Evolutionary conservation across 64 coral and sea anemone genomes (phyloP).

Genomic region (Acropora yongei): DNA sequence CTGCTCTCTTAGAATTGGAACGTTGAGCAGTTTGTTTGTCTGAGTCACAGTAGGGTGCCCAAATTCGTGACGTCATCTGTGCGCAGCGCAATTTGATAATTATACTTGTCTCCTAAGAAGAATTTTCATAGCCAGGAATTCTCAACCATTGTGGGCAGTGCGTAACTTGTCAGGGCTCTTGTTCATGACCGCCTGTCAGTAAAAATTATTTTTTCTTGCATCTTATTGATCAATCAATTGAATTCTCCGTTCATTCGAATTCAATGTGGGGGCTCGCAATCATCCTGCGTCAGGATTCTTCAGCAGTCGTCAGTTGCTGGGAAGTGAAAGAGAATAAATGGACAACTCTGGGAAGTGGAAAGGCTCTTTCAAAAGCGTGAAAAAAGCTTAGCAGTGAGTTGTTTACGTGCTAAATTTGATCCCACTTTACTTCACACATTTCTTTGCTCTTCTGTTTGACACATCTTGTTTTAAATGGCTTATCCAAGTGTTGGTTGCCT

Average conservation of each 20-base stretch:
- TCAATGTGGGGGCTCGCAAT: background rate
- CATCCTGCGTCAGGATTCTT: background rate
- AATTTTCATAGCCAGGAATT: slow-evolving; percentile 3
- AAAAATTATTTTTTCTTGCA: background rate
- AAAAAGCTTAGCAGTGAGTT: background rate
- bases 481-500: background rate
- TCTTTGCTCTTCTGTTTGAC: background rate
- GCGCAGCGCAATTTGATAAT: too few species aligned
- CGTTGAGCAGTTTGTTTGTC: too few species aligned
- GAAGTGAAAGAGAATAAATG: background rate
- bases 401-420: background rate
- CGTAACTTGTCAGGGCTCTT: background rate
- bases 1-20: too few species aligned
- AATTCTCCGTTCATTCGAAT: background rate
- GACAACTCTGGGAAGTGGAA: slow-evolving; percentile 1
- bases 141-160: too few species aligned
- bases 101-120: too few species aligned
- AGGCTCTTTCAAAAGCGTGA: background rate
- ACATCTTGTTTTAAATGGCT: background rate
- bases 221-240: background rate
- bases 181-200: background rate
- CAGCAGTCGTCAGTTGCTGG: background rate
- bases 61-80: too few species aligned
- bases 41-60: too few species aligned
- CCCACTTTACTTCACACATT: background rate